phyloP scores from a whole-genome alignment of 1,140 invertebrate genomes.

The Pseudomyrmex flavicornis region DNA sequence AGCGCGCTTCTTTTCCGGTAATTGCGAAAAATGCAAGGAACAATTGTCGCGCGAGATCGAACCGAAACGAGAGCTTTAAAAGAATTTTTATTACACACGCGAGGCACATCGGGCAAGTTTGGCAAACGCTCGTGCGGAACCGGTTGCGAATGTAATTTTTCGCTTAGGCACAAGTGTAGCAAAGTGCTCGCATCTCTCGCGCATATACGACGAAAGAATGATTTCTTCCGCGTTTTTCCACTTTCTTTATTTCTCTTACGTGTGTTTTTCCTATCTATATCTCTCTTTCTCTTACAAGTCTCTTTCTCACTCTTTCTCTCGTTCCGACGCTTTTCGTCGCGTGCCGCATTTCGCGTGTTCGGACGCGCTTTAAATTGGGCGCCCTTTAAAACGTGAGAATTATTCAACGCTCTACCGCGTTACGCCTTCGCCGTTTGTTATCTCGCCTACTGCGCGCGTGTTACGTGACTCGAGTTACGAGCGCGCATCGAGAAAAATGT shows the following conservation, averaged over 20 bases:
- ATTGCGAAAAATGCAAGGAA: neutral
- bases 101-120: slow-evolving; percentile 12
- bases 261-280: too few species aligned
- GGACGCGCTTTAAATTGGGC: slow-evolving; percentile 56
- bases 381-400: slow-evolving; percentile 62
- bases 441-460: slow-evolving; percentile 41
- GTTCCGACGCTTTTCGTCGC: slow-evolving; percentile 21
- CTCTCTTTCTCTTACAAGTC: neutral
- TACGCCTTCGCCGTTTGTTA: slow-evolving; percentile 48
- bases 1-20: neutral
- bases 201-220: slow-evolving; percentile 18
- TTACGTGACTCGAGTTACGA: slow-evolving; percentile 61
- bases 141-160: slow-evolving; percentile 23
- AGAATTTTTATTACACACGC: neutral
- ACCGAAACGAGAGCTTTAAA: neutral
- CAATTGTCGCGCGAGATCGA: slow-evolving; percentile 11
- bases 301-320: neutral
- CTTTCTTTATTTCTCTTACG: neutral
- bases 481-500: slow-evolving; percentile 46
- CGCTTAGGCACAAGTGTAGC: slow-evolving; percentile 33
- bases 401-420: slow-evolving; percentile 56
- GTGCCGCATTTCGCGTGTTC: slow-evolving; percentile 55
- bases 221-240: neutral
- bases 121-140: neutral
- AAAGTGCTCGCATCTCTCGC: slow-evolving; percentile 8